A percentile compares a stretch with the other conserved stretches of the same genome.
Evolutionary conservation across 2,888 invertebrate genomes (phyloP).

Genomic region (Leptinotarsa juncta): DNA sequence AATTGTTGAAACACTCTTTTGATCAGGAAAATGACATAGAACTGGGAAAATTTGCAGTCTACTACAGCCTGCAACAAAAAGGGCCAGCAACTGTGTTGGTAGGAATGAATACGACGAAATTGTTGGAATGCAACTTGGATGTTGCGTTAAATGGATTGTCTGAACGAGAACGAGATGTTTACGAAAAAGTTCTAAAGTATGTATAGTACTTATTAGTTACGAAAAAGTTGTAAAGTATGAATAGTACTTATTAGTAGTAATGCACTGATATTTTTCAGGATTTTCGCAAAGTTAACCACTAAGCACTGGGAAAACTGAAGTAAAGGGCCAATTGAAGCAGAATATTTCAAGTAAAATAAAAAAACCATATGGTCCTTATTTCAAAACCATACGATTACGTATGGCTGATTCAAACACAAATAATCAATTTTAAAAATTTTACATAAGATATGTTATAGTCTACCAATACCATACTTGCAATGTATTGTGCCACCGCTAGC

Average conservation of each 20-base stretch:
- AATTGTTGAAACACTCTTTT: conserved; percentile 15
- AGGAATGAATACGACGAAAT: conserved; percentile 77
- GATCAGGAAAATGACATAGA: conserved; percentile 71
- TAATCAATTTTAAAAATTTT: no score
- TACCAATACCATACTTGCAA: no score
- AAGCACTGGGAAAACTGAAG: conserved; percentile 68
- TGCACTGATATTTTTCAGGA: conserved; percentile 59
- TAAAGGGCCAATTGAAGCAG: conserved; percentile 30
- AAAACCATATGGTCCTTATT: background rate
- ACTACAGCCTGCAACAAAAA: conserved; percentile 72
- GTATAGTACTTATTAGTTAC: conserved; percentile 58
- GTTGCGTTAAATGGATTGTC: conserved; percentile 74
- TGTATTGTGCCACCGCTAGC: no score
- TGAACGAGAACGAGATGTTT: conserved; percentile 73
- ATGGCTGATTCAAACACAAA: no score
- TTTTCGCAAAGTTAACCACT: conserved; percentile 65
- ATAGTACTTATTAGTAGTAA: background rate
- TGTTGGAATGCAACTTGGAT: conserved; percentile 75
- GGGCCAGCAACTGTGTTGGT: conserved; percentile 78
- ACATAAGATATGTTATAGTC: no score
- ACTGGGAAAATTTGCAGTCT: conserved; percentile 78
- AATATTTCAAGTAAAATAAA: conserved; percentile 30
- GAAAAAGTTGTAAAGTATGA: conserved; percentile 55
- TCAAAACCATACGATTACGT: no score
- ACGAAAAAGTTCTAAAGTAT: conserved; percentile 61